phyloP scores from a whole-genome alignment of 2,888 invertebrate species.

The Limnephilus auricula region DNA sequence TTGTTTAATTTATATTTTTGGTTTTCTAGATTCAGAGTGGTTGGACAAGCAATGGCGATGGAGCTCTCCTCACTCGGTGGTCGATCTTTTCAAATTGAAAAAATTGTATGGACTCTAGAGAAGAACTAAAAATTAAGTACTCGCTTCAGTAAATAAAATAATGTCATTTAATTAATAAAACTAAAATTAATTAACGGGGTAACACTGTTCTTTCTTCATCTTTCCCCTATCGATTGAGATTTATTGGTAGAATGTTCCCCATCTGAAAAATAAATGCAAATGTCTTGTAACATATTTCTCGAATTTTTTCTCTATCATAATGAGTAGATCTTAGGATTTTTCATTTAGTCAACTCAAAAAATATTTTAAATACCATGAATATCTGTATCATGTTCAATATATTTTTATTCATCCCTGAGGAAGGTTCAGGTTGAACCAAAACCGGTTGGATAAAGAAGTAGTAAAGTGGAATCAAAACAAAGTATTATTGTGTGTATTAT shows the following conservation, averaged over 20 bases:
- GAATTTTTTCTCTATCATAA: not conserved
- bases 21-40: slow-evolving; percentile 72
- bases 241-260: slow-evolving; percentile 59
- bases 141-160: not conserved
- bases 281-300: not conserved
- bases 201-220: not conserved
- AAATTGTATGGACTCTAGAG: slow-evolving; percentile 73
- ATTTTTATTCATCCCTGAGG: no score
- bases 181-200: not conserved
- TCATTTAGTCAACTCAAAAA: not conserved
- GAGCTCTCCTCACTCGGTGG: slow-evolving; percentile 74
- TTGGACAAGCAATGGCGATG: slow-evolving; percentile 74
- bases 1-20: not conserved
- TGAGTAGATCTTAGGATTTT: not conserved
- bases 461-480: no score
- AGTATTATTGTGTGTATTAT: no score
- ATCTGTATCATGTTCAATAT: no score
- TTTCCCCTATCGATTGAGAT: slow-evolving; percentile 56
- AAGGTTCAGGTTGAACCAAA: no score
- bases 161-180: slow-evolving; percentile 31
- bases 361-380: no score
- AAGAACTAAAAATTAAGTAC: slow-evolving; percentile 66
- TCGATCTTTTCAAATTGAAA: slow-evolving; percentile 74
- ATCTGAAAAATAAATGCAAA: slow-evolving; percentile 57
- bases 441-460: no score